Evolutionary conservation across 92 coral and sea anemone genomes (phyloP).

Genomic region (Paramuricea clavata): DNA sequence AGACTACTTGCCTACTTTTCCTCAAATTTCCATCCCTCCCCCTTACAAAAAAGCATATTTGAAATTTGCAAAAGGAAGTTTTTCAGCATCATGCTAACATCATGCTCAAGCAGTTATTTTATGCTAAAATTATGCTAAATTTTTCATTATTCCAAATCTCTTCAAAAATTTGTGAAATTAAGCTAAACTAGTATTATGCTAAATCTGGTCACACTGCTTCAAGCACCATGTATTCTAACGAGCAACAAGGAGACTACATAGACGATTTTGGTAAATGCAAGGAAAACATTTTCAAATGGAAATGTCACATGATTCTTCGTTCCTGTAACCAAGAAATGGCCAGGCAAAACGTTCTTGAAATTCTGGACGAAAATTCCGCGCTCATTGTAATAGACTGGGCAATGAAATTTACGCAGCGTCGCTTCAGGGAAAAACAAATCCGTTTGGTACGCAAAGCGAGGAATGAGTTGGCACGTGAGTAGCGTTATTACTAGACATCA

Average conservation of each 20-base stretch:
- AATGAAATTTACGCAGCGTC: slow-evolving; percentile 33
- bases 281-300: slow-evolving; percentile 38
- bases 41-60: too few relatives aligned
- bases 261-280: neutral
- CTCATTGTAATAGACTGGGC: too few relatives aligned
- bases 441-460: slow-evolving; percentile 22
- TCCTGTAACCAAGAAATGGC: slow-evolving; percentile 57
- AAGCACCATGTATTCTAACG: neutral
- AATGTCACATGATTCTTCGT: slow-evolving; percentile 54
- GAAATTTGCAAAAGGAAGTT: too few relatives aligned
- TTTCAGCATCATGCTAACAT: too few relatives aligned
- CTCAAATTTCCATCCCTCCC: too few relatives aligned
- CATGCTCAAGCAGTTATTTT: too few relatives aligned
- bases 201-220: too few relatives aligned
- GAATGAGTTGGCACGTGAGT: slow-evolving; percentile 50
- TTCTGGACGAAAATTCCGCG: slow-evolving; percentile 35
- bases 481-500: slow-evolving; percentile 34
- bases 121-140: too few relatives aligned
- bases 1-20: too few relatives aligned
- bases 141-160: too few relatives aligned
- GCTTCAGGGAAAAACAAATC: slow-evolving; percentile 11
- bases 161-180: too few relatives aligned
- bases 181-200: too few relatives aligned
- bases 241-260: slow-evolving; percentile 6
- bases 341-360: slow-evolving; percentile 47